Base-by-base conservation (phyloP, 1,140 invertebrate species). In the Venturia canescens region DNA sequence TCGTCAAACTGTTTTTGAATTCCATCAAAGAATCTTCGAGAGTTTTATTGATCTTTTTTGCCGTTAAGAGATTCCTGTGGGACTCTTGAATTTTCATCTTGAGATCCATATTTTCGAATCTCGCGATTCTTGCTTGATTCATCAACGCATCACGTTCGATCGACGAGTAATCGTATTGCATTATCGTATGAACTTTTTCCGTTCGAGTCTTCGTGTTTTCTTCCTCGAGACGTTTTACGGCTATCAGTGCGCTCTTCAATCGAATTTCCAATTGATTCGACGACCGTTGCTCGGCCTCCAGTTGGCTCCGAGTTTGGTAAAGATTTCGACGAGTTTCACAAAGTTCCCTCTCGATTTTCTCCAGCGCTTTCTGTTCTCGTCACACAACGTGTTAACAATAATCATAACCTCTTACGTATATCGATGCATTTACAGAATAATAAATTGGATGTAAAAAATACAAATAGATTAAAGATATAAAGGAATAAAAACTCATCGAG, bases 211-310 rank as follows among this genome's bases (percentile, higher is more conserved):
- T 83, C 6, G 79, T 80, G 76, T 88, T 90, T 76, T 91, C 89
- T 53, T 89, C 85, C 76, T 91, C 87, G 0, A 88, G 75, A 5
- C 80, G 71, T 6, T 79, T 82, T 5, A 84, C 86, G 2, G 85
- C 71, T 76, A 87, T 81, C 29, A 80, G 50, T 0, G 84, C 63
- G 9, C 83, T 79, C 77, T 85, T 82, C 15, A 91, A 71, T 72
- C 89, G 87, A 44, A 82, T 79, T 79, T 82, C 80, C 31, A 89
- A 34, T 66, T 90, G 85, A 5, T 76, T 81, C 13, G 87, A 81
- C 53, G 66, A 80, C 70, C 85, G 82, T n/a, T 83, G 85, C 63
- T 89, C 87, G 18, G 88, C 84, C 26, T 91, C 87, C 0, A 89
- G 69, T 16, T 77, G 15, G 9, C 85, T 80, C 57, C 88, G 76